Evolutionary conservation across 2,888 invertebrate genomes (phyloP).

Genomic region (Hypena proboscidalis): DNA sequence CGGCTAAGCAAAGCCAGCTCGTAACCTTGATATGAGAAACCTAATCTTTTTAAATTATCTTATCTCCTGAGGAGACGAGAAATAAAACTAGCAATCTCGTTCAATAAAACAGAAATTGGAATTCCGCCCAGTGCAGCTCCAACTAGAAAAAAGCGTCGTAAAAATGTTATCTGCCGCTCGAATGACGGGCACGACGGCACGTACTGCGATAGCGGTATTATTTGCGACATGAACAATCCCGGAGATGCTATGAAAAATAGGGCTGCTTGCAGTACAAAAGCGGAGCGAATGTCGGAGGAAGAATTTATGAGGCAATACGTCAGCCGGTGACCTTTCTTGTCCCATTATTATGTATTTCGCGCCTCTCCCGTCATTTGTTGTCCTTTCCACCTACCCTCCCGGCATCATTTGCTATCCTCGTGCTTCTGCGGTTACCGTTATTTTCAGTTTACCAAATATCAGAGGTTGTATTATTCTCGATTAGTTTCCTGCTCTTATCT

Average conservation of each 20-base stretch:
- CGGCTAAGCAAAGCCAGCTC: slow-evolving; percentile 8
- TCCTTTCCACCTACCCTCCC: slow-evolving; percentile 30
- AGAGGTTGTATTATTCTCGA: slow-evolving; percentile 25
- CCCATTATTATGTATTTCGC: slow-evolving; percentile 56
- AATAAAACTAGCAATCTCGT: slow-evolving; percentile 7
- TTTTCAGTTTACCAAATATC: slow-evolving; percentile 29
- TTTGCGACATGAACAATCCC: slow-evolving; percentile 6
- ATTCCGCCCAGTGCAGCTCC: slow-evolving; percentile 7
- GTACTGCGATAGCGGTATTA: slow-evolving; percentile 5
- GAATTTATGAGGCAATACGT: slow-evolving; percentile 52
- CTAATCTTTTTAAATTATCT: background rate
- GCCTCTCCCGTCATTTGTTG: slow-evolving; percentile 48
- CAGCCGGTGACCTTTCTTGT: slow-evolving; percentile 52
- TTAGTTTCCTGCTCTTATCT: slow-evolving; percentile 52
- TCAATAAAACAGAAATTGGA: slow-evolving; percentile 16
- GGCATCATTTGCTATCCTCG: slow-evolving; percentile 27
- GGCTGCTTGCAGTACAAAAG: slow-evolving; percentile 6
- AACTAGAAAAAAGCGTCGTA: slow-evolving; percentile 1
- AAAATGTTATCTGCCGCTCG: slow-evolving; percentile 6
- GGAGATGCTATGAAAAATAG: slow-evolving; percentile 9
- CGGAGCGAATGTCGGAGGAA: slow-evolving; percentile 22
- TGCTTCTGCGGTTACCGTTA: slow-evolving; percentile 22
- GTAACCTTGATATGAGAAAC: slow-evolving; percentile 4
- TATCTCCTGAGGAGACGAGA: background rate
- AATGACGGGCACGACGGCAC: slow-evolving; percentile 7